Evolutionary conservation across 2,888 invertebrate genomes (phyloP).

Genomic region (Spatulosminthurus flaviceps): DNA sequence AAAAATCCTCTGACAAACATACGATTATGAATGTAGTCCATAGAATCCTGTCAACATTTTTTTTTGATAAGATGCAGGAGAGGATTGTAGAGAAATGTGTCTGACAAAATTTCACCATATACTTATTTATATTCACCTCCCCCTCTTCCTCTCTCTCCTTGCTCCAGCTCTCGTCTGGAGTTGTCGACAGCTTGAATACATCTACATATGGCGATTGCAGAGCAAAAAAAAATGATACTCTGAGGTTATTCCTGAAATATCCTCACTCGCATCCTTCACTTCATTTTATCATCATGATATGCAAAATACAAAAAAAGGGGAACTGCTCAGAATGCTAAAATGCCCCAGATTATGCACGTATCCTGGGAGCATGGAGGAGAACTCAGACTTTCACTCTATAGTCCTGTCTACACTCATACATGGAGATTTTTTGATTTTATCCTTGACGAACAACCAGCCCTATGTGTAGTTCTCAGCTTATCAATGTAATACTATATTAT

Average conservation of each 20-base stretch:
- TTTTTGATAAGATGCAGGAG: constrained; percentile 11
- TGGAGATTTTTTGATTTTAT: neutral
- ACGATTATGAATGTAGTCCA: constrained; percentile 2
- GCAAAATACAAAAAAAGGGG: constrained; percentile 31
- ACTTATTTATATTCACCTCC: constrained; percentile 14
- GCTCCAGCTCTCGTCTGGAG: neutral
- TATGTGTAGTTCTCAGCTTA: neutral
- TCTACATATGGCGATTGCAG: neutral
- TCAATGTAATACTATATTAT: neutral
- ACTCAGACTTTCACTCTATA: neutral
- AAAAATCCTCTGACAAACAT: constrained; percentile 7
- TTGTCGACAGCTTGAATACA: neutral
- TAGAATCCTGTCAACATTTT: constrained; percentile 3
- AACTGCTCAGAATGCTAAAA: constrained; percentile 30
- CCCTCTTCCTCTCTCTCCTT: neutral
- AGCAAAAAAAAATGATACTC: constrained; percentile 11
- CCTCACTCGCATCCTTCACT: constrained; percentile 31
- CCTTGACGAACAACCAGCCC: neutral
- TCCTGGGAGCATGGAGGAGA: too few species aligned
- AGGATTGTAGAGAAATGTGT: constrained; percentile 3
- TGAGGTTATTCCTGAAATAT: constrained; percentile 25
- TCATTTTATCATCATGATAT: constrained; percentile 42
- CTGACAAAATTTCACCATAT: neutral
- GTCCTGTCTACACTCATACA: neutral
- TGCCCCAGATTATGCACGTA: constrained; percentile 14